These are phyloP conservation scores for Hirtodrosophila trivittata DNA, from an alignment of 2,888 invertebrate genomes.

Conservation along the genomic window DNA sequence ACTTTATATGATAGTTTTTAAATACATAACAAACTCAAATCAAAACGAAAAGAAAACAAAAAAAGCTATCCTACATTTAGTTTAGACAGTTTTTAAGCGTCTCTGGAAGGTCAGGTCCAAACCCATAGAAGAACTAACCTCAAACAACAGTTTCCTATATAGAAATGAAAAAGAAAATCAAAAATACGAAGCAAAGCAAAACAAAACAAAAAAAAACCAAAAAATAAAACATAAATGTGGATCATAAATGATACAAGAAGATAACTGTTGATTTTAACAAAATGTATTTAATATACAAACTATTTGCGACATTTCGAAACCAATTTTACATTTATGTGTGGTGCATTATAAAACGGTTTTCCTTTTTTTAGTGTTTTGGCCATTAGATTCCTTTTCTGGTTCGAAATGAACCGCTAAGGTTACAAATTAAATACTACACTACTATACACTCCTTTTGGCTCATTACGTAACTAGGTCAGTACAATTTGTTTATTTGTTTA, in stretches of 20 bases:
- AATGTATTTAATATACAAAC: slow-evolving; percentile 17
- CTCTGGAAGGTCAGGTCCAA: slow-evolving; percentile 33
- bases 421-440: too few species aligned
- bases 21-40: slow-evolving; percentile 38
- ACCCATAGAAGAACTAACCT: slow-evolving; percentile 12
- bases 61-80: slow-evolving; percentile 49
- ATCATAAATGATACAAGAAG: background rate
- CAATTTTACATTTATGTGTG: slow-evolving; percentile 20
- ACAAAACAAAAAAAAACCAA: slow-evolving; percentile 3
- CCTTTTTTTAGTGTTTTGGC: slow-evolving; percentile 2
- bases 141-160: slow-evolving; percentile 20
- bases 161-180: slow-evolving; percentile 7
- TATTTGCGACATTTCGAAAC: slow-evolving; percentile 16
- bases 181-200: background rate
- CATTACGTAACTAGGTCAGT: slow-evolving; percentile 58
- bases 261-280: slow-evolving; percentile 38
- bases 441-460: slow-evolving; percentile 43
- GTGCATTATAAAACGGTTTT: slow-evolving; percentile 26
- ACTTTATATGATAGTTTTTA: slow-evolving; percentile 64
- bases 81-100: slow-evolving; percentile 62
- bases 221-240: slow-evolving; percentile 7
- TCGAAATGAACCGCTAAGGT: slow-evolving; percentile 1
- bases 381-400: slow-evolving; percentile 16
- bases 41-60: slow-evolving; percentile 26
- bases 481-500: slow-evolving; percentile 67